phyloP scores from a whole-genome alignment of 2,113 vertebrate species.

The Myotis lucifugus region DNA sequence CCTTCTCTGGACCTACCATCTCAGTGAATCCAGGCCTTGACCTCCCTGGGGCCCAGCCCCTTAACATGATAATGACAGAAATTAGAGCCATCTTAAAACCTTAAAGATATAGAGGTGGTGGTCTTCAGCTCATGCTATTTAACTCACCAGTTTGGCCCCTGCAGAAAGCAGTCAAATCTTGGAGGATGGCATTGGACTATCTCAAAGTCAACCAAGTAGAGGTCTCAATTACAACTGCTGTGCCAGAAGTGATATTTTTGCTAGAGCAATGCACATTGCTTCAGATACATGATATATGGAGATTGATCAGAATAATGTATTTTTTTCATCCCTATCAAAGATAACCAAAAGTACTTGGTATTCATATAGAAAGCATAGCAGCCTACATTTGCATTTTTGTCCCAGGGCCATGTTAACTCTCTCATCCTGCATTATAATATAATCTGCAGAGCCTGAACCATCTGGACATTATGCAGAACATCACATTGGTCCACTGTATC shows the following conservation, averaged over 20 bases:
- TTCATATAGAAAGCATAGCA: neutral
- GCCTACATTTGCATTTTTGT: neutral
- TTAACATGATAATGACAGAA: neutral
- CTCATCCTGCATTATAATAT: neutral
- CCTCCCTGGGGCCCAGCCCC: neutral
- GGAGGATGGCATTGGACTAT: neutral
- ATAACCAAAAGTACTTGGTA: neutral
- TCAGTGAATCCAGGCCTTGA: neutral
- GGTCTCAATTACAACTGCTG: neutral
- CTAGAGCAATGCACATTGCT: neutral
- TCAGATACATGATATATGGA: neutral
- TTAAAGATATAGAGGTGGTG: neutral
- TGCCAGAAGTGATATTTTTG: neutral
- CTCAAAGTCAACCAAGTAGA: neutral
- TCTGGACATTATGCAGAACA: neutral
- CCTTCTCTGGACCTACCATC: too few species aligned
- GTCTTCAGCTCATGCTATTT: neutral
- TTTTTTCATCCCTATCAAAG: neutral
- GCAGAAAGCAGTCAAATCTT: neutral
- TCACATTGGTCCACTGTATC: neutral
- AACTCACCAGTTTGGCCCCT: neutral
- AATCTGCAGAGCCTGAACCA: neutral
- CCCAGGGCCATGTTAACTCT: neutral
- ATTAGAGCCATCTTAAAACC: neutral
- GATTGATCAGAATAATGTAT: neutral